These are phyloP conservation scores for Origma solitaria DNA, from an alignment of 2,113 vertebrate species.

Conservation along the genomic window DNA sequence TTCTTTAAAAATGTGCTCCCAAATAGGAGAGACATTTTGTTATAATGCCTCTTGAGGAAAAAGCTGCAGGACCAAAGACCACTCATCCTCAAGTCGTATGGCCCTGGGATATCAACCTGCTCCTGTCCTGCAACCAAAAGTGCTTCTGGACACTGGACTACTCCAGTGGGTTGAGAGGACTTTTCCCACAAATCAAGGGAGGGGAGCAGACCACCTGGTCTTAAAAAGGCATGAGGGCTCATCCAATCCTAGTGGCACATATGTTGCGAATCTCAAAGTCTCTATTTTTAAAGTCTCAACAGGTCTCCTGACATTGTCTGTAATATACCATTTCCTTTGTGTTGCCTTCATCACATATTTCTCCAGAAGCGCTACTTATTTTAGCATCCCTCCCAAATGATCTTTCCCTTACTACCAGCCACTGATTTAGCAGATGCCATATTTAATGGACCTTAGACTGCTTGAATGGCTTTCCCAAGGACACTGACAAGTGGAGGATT, in stretches of 20 bases:
- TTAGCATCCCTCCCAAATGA: not conserved
- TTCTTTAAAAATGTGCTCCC: not conserved
- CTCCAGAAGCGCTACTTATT: not conserved
- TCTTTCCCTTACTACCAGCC: not conserved
- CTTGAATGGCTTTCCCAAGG: not conserved
- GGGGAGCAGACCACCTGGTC: not conserved
- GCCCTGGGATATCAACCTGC: not conserved
- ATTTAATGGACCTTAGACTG: not conserved
- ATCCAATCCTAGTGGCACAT: not conserved
- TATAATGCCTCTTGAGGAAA: not conserved
- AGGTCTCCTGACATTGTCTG: not conserved
- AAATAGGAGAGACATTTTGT: not conserved
- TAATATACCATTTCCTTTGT: not conserved
- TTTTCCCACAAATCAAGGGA: not conserved
- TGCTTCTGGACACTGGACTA: not conserved
- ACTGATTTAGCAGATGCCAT: not conserved
- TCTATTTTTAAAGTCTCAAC: not conserved
- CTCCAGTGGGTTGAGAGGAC: not conserved
- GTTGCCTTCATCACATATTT: not conserved
- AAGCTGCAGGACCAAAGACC: not conserved
- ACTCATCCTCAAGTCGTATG: not conserved
- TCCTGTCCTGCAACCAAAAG: not conserved
- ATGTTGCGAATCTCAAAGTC: fast-evolving
- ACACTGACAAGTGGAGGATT: not conserved
- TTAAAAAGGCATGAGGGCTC: not conserved